These are phyloP conservation scores for Psephotus haematonotus DNA, from an alignment of 2,113 vertebrate species.

Conservation along the genomic window DNA sequence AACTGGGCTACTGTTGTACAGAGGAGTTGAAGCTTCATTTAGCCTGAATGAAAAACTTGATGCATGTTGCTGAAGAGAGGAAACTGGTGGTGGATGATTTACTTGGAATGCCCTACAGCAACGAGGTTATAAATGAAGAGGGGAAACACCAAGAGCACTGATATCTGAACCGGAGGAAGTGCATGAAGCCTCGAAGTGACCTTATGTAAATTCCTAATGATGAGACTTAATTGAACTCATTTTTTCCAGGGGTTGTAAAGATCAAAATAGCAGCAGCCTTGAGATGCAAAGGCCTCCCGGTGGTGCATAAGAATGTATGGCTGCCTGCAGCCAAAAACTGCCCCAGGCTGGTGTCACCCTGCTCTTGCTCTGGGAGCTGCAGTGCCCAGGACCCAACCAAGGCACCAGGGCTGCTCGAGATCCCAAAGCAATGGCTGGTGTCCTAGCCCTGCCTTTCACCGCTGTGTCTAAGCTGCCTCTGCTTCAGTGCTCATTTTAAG, in stretches of 20 bases:
- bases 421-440: neutral
- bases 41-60: constrained; percentile 24
- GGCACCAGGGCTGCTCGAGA: rapidly evolving
- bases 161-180: constrained; percentile 50
- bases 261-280: constrained; percentile 48
- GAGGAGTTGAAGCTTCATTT: constrained; percentile 37
- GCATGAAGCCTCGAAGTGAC: constrained; percentile 29
- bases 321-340: neutral
- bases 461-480: neutral
- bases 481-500: neutral
- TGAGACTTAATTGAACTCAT: constrained; percentile 12
- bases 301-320: neutral
- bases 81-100: constrained; percentile 63
- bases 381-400: rapidly evolving
- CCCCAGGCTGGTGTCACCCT: rapidly evolving
- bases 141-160: constrained; percentile 27
- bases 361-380: rapidly evolving
- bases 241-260: constrained; percentile 35
- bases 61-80: constrained; percentile 32
- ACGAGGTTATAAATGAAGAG: neutral
- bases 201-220: constrained; percentile 59
- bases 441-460: neutral
- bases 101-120: constrained; percentile 53
- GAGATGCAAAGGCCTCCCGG: constrained; percentile 15
- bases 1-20: neutral